These are phyloP conservation scores for Neodiprion lecontei DNA, from an alignment of 1,140 invertebrate genomes.

Conservation along the genomic window DNA sequence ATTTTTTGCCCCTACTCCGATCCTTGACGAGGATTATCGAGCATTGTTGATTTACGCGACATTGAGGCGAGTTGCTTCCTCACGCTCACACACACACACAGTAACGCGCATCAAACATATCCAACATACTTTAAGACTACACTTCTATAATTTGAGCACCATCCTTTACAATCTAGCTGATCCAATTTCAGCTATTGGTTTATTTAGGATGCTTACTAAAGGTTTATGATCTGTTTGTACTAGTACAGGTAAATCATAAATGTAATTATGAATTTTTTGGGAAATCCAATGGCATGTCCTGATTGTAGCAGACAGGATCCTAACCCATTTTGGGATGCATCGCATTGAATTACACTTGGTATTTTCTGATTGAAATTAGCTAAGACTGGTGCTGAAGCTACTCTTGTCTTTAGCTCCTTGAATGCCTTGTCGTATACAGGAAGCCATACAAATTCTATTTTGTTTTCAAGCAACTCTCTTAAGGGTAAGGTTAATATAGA, in stretches of 20 bases:
- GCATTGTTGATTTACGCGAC: no score
- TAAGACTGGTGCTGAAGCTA: background rate
- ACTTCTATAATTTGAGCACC: conserved; percentile 48
- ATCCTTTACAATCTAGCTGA: conserved; percentile 50
- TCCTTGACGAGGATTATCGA: no score
- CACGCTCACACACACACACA: no score
- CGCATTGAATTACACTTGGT: conserved; percentile 37
- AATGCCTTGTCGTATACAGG: background rate
- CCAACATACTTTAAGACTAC: conserved; percentile 35
- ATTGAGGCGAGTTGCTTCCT: no score
- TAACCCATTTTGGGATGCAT: conserved; percentile 41
- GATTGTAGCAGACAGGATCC: conserved; percentile 39
- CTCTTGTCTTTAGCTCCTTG: background rate
- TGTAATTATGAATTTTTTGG: conserved; percentile 42
- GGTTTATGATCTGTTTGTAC: conserved; percentile 53
- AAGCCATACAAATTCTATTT: background rate
- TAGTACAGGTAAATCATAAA: conserved; percentile 42
- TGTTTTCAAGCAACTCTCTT: background rate
- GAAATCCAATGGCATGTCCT: conserved; percentile 47
- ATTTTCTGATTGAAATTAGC: conserved; percentile 35
- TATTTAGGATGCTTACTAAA: conserved; percentile 37
- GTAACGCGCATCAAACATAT: no score
- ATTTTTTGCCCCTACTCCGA: no score
- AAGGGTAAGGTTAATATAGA: background rate
- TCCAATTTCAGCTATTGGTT: conserved; percentile 26